Evolutionary conservation across 2,113 vertebrate genomes (phyloP).

Genomic region (Alligator sinensis): DNA sequence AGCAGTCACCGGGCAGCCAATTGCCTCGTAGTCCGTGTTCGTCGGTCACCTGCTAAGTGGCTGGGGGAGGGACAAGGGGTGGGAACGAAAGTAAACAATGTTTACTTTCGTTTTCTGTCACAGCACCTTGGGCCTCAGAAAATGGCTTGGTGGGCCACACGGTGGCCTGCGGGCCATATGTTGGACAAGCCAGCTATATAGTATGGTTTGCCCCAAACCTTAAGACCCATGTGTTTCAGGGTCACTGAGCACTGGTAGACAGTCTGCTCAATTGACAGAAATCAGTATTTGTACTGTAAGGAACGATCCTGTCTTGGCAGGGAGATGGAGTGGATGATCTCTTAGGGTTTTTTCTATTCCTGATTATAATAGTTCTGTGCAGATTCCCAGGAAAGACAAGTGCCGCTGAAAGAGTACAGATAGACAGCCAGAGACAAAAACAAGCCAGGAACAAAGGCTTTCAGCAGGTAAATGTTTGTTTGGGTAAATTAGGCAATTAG

Average conservation of each 20-base stretch:
- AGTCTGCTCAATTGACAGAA: slow-evolving; percentile 37
- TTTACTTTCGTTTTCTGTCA: no score
- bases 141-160: no score
- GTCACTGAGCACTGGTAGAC: slow-evolving; percentile 19
- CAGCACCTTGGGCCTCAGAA: no score
- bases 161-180: no score
- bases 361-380: background rate
- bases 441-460: background rate
- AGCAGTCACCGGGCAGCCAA: no score
- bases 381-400: background rate
- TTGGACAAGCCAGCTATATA: background rate
- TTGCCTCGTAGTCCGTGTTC: no score
- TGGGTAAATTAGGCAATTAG: slow-evolving; percentile 21
- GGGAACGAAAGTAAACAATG: no score
- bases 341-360: background rate
- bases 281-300: slow-evolving; percentile 49
- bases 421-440: background rate
- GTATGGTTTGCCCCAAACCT: background rate
- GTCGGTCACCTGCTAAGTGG: no score
- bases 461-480: background rate
- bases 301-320: slow-evolving; percentile 49
- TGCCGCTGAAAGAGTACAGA: background rate
- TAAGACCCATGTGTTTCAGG: slow-evolving; percentile 8
- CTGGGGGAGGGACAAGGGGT: no score
- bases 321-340: slow-evolving; percentile 23